Evolutionary conservation across 2,797 vertebrate species (phyloP).

Genomic region (Chrosomus eos): DNA sequence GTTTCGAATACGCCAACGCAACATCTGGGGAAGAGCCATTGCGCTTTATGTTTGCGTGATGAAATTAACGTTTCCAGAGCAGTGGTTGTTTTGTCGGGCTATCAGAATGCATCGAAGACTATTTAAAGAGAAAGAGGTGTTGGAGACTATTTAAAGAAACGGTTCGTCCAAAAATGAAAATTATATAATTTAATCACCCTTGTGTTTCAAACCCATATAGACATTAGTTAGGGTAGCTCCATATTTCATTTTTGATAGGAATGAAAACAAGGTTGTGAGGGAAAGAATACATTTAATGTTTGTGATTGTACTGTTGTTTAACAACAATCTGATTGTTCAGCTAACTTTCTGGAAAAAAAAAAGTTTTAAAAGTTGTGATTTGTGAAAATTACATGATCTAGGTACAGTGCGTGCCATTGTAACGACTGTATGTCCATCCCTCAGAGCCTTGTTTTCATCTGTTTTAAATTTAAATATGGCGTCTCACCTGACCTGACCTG

Average conservation of each 20-base stretch:
- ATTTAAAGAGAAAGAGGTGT: slow-evolving; percentile 12
- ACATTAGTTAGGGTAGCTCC: not conserved
- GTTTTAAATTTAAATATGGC: not conserved
- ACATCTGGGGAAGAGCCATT: slow-evolving; percentile 31
- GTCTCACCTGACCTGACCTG: not conserved
- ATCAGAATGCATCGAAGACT: not conserved
- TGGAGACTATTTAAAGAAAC: not conserved
- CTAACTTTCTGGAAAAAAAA: not conserved
- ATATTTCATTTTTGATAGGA: not conserved
- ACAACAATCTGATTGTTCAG: too few relatives aligned
- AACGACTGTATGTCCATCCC: not conserved
- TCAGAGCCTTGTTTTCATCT: not conserved
- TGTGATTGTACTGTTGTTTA: not conserved
- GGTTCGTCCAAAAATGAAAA: not conserved
- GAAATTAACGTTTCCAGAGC: not conserved
- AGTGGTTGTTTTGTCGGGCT: not conserved
- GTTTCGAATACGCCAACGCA: not conserved
- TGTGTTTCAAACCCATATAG: not conserved
- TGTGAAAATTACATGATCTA: not conserved
- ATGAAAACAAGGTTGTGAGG: not conserved
- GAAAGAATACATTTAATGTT: not conserved
- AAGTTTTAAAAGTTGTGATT: not conserved
- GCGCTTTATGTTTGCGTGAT: slow-evolving; percentile 4
- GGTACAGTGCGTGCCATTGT: not conserved
- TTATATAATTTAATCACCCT: not conserved